phyloP scores from a whole-genome alignment of 2,113 vertebrate genomes.

The Aegithalos caudatus region DNA sequence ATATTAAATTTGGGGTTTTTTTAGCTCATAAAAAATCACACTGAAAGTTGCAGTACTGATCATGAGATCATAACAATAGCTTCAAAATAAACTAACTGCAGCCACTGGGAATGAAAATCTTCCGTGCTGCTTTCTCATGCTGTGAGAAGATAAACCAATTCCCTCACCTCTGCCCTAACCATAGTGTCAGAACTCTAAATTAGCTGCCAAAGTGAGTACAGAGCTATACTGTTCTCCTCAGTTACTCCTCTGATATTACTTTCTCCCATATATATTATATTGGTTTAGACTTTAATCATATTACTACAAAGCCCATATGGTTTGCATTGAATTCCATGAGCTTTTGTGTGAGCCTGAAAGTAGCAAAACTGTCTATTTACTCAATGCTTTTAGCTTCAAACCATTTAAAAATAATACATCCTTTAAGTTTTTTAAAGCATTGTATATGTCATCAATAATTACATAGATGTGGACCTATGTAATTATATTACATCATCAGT shows the following conservation, averaged over 20 bases:
- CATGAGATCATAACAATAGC: not conserved
- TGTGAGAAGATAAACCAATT: not conserved
- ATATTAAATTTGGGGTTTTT: not conserved
- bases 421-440: not conserved
- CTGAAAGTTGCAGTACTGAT: not conserved
- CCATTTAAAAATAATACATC: not conserved
- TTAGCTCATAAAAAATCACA: not conserved
- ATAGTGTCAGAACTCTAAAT: not conserved
- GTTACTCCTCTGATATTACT: not conserved
- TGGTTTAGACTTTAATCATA: not conserved
- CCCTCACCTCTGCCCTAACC: not conserved
- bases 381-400: not conserved
- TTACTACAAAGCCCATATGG: not conserved
- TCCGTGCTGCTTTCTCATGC: not conserved
- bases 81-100: not conserved
- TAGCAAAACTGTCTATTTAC: not conserved
- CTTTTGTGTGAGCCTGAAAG: not conserved
- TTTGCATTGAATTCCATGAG: not conserved
- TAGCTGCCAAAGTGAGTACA: not conserved
- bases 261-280: not conserved
- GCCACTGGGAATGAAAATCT: not conserved
- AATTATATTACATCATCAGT: not conserved
- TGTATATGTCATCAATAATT: not conserved
- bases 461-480: not conserved
- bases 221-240: not conserved